Evolutionary conservation across 2,113 vertebrate genomes (phyloP), one percentile per base, ranked within the genome.

Genomic region (Tupaia chinensis): DNA sequence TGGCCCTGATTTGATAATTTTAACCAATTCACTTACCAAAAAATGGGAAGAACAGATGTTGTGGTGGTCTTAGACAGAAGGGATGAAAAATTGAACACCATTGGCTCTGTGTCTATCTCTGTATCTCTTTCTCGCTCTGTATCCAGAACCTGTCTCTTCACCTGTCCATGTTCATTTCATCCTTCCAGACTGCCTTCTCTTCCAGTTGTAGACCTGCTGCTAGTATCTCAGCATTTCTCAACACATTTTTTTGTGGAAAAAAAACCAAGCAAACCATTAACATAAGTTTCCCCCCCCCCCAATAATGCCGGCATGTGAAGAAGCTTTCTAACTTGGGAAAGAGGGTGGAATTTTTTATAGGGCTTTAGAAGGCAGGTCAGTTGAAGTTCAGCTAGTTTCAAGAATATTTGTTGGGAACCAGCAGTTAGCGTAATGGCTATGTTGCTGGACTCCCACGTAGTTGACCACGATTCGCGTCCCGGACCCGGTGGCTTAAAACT

Each of bases 331-430:
- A 93, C 58, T 77, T 78, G 70, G 65, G 27, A 93, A 88, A 79
- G 25, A 82, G 84, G 63, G 94, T 94, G 84, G 94, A 88, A 85
- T 84, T 92, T 89, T 93, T 95, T 88, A 95, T 20, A 84, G 76
- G 27, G 32, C 65, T 93, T 93, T 23, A 83, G 87, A 84, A 95
- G 80, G 29, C 54, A 79, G 92, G 66, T 93, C 91, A 95, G 32
- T 76, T 92, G 80, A 95, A 97, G 90, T 94, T 97, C 95, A 96
- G 27, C 72, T 89, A 68, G 29, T 89, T 97, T 96, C 76, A 84
- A 93, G 79, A 97, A 53, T 76, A 68, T 87, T 92, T 91, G 32
- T 81, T 91, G 32, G 32, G 32, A 32, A 32, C 32, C 32, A 32
- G 32, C 32, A 32, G 32, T 32, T 32, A 32, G 32, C 32, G 32